These are phyloP conservation scores for Synergus itoensis DNA, from an alignment of 2,888 invertebrate species.

Conservation along the genomic window DNA sequence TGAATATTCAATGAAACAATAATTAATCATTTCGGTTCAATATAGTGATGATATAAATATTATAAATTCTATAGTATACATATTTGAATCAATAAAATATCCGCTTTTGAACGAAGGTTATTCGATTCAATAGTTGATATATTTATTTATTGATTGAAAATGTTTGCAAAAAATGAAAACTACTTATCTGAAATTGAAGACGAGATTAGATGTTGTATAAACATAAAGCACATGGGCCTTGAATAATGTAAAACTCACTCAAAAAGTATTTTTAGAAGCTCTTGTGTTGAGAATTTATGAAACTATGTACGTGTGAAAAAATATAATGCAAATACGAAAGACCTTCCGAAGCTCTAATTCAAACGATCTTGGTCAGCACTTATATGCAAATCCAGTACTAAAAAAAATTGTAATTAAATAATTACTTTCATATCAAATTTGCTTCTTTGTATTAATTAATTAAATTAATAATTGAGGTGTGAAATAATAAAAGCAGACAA, in stretches of 20 bases:
- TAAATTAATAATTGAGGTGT: not conserved
- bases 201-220: not conserved
- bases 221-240: not conserved
- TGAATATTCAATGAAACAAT: too few species aligned
- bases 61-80: too few species aligned
- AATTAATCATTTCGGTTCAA: too few species aligned
- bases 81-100: too few species aligned
- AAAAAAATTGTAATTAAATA: not conserved
- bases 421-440: too few species aligned
- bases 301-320: not conserved
- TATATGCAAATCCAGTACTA: not conserved
- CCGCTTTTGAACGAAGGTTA: too few species aligned
- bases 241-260: not conserved
- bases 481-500: not conserved
- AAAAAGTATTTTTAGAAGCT: not conserved
- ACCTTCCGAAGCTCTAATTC: not conserved
- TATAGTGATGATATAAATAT: too few species aligned
- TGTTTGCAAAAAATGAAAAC: not conserved
- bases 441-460: too few species aligned
- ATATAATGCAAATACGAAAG: not conserved
- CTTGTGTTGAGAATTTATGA: not conserved
- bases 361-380: conserved; percentile 1
- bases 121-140: too few species aligned
- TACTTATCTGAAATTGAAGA: not conserved
- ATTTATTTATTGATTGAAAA: too few species aligned